Conservation (phyloP, 2,113 vertebrate genomes). For the Spea multiplicata region DNA sequence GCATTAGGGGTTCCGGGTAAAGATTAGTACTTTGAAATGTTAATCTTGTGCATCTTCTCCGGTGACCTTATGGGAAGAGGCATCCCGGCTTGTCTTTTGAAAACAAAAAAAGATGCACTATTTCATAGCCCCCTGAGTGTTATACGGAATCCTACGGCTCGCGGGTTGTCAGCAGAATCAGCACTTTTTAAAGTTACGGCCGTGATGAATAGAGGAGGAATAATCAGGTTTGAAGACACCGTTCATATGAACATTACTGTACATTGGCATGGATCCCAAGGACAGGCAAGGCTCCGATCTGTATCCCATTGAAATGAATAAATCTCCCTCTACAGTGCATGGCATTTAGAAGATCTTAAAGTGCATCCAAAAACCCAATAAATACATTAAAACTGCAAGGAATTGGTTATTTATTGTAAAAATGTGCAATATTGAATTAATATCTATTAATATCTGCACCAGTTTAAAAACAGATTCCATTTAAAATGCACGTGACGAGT, state of each 20-base stretch:
- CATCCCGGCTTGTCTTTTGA: conserved; percentile 24
- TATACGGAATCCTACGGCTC: conserved; percentile 12
- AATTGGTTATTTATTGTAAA: no score
- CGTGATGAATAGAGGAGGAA: conserved; percentile 31
- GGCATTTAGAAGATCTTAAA: background rate
- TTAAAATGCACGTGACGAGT: no score
- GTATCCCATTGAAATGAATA: background rate
- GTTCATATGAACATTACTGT: conserved; percentile 14
- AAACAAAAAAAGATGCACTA: conserved; percentile 40
- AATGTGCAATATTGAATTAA: no score
- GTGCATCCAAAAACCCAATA: background rate
- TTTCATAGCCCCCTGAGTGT: conserved; percentile 29
- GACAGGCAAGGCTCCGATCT: background rate
- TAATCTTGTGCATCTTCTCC: conserved; percentile 26
- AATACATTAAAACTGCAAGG: no score
- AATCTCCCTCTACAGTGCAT: background rate
- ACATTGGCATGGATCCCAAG: conserved; percentile 15
- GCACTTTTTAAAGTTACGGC: conserved; percentile 34
- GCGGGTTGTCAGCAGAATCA: conserved; percentile 25
- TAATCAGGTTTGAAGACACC: conserved; percentile 17
- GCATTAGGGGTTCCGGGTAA: conserved; percentile 22
- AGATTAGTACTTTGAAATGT: conserved; percentile 37
- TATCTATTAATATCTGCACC: no score
- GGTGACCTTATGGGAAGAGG: conserved; percentile 25
- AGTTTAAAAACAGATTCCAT: no score